Base-by-base conservation (phyloP, 2,888 invertebrate genomes). In the Biston stratarius region DNA sequence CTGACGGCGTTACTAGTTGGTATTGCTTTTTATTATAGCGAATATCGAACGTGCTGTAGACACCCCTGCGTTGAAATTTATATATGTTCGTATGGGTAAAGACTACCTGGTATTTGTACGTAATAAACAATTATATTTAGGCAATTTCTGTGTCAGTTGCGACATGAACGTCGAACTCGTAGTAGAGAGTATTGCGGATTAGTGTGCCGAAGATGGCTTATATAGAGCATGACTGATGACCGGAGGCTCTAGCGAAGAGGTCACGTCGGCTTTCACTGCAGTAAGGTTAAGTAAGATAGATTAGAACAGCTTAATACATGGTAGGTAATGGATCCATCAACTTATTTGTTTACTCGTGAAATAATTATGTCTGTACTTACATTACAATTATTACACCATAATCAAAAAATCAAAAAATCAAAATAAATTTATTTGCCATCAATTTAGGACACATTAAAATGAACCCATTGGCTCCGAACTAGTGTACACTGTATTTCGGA, bases 191-290 rank as follows among this genome's bases (percentile, higher is more conserved):
- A 24, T 51, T 33, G 15, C 9, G 53, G 57, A 61, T 58, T 59
- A 67, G 59, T 38, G 6, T 14, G 45, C 42, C 40, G 24, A 62
- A 59, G 48, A 62, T 45, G 49, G 55, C 53, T 55, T 24, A 14
- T 58, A 52, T 49, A 59, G 34, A 62, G 59, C 14, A 66, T 61
- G 56, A 66, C 15, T 66, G 65, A 66, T 66, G 65, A 61, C 45
- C 56, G 51, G 55, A 38, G 42, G 60, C 42, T 53, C 38, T 60
- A 38, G 34, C 44, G 24, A 48, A 38, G 57, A 66, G 56, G 57
- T 57, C 14, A 56, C n/a, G 57, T 65, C 55, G 42, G 58, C 55
- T 36, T 33, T 56, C 42, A 45, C 45, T 51, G 49, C 49, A 42
- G 8, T 12, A 7, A 36, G 51, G 60, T 44, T 59, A 67, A 67